Conservation (phyloP, 2,113 vertebrate genomes). For the Dipodomys stephensi region DNA sequence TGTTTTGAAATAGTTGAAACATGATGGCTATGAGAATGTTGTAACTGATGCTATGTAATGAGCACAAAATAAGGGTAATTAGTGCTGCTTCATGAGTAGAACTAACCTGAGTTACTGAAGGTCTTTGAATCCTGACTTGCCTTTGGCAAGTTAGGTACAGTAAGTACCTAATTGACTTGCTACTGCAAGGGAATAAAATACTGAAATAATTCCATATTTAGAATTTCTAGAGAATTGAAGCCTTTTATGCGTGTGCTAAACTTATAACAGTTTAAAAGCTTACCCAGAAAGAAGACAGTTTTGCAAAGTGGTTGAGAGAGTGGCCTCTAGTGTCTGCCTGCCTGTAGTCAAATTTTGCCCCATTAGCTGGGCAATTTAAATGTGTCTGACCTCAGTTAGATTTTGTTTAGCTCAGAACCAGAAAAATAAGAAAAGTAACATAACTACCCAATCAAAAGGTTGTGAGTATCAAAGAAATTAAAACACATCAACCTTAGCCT, state of each 20-base stretch:
- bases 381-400: background rate
- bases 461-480: slow-evolving; percentile 43
- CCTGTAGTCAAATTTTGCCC: slow-evolving; percentile 15
- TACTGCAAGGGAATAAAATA: slow-evolving; percentile 42
- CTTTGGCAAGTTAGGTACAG: slow-evolving; percentile 48
- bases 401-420: background rate
- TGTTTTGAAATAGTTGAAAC: slow-evolving; percentile 57
- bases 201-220: slow-evolving; percentile 25
- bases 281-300: slow-evolving; percentile 30
- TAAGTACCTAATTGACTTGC: slow-evolving; percentile 47
- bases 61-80: slow-evolving; percentile 50
- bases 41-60: background rate
- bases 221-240: slow-evolving; percentile 41
- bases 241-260: slow-evolving; percentile 44
- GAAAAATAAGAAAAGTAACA: slow-evolving; percentile 25
- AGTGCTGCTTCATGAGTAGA: background rate
- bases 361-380: slow-evolving; percentile 45
- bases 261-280: slow-evolving; percentile 52
- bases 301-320: slow-evolving; percentile 16
- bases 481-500: slow-evolving; percentile 33
- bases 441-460: background rate
- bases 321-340: background rate
- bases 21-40: slow-evolving; percentile 18
- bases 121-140: slow-evolving; percentile 55
- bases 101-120: slow-evolving; percentile 60